Base-by-base conservation (phyloP, 1,140 invertebrate species). In the Zaprionus nigranus region DNA sequence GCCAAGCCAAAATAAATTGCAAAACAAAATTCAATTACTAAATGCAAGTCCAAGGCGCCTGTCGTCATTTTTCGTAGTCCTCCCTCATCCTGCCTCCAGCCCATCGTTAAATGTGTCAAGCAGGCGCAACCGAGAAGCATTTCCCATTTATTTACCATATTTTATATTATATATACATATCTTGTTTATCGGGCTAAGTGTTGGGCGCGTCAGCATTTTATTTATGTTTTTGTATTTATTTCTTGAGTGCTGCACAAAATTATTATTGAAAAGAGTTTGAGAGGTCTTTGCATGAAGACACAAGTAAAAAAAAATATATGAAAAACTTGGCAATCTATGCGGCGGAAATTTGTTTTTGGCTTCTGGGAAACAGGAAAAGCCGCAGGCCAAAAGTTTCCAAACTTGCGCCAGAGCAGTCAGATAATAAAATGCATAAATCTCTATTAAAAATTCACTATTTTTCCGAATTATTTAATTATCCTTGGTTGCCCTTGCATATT, bases 1-100 rank as follows among this genome's bases (percentile, higher is more conserved):
- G 65, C 34, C 20, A 20, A 72, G 65, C 46, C 51, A 67, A 82
- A 85, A 86, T 85, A 87, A 88, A 88, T 88, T 88, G 67, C 78
- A 88, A 83, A 87, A 87, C 84, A 87, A 84, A 88, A 87, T 87
- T 87, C 84, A 87, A 87, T 87, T 87, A 87, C 84, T 62, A 88
- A 87, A 87, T 87, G 84, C 84, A 87, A 87, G 88, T 87, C 67
- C 61, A 72, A 79, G 75, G 58, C 82, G 62, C 49, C 64, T 51
- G 46, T 64, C 56, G 66, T 65, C 66, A 49, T 20, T 53, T 60
- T 20, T 46, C 40, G 5, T 46, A 46, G 61, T 20, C 4, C n/a
- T 12, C 13, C 9, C 5, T 22, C 43, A 20, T 15, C 15, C n/a
- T 24, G 24, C 5, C 5, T 15, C 20, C 36, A 28, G 73, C 68